phyloP scores from a whole-genome alignment of 2,797 vertebrate genomes.

The Phylloscopus collybita region DNA sequence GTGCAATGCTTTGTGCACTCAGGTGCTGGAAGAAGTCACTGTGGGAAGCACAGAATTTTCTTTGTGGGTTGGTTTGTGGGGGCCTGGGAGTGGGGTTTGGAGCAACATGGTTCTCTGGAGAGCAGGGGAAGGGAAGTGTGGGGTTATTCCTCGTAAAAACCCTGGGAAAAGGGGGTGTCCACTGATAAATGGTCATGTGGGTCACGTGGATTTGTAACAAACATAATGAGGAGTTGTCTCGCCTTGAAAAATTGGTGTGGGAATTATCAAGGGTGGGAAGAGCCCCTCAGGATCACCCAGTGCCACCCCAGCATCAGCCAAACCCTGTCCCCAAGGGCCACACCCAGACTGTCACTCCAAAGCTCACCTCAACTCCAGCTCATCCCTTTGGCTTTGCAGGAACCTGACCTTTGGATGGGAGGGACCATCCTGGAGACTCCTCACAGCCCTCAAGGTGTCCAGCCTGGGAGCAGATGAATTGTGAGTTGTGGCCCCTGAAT shows the following conservation, averaged over 20 bases:
- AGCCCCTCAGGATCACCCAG: fast-evolving
- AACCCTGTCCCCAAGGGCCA: background rate
- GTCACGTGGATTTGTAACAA: background rate
- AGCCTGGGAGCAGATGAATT: no score
- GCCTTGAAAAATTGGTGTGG: background rate
- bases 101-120: background rate
- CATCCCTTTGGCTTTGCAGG: no score
- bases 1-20: background rate
- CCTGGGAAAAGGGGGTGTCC: background rate
- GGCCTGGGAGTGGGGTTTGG: background rate
- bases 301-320: background rate
- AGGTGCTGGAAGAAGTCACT: background rate
- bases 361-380: no score
- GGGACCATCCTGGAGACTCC: no score
- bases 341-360: background rate
- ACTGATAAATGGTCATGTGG: background rate
- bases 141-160: background rate
- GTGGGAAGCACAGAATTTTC: background rate
- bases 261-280: background rate
- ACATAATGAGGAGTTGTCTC: background rate
- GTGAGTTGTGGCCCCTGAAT: no score
- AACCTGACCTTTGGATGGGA: no score
- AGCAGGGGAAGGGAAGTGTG: background rate
- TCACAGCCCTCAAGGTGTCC: no score
- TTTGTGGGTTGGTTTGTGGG: background rate